Evolutionary conservation across 2,113 vertebrate genomes (phyloP).

Genomic region (Azemiops feae): DNA sequence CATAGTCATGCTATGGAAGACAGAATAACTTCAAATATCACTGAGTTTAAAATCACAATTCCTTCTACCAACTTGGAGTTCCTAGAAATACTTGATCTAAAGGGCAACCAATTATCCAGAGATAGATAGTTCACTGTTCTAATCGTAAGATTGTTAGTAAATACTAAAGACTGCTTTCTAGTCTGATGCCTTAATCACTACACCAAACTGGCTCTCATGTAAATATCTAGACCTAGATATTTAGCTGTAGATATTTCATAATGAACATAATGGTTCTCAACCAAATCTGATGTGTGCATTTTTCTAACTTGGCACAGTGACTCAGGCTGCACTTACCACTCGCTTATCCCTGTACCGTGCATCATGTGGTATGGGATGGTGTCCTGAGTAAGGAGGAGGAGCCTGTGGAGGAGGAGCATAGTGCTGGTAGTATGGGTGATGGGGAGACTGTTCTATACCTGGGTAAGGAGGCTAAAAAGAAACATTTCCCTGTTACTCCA

Average conservation of each 20-base stretch:
- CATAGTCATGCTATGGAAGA: slow-evolving; percentile 89
- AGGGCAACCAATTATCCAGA: no score
- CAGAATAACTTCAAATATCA: slow-evolving; percentile 28
- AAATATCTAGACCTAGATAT: neutral
- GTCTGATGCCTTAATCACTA: no score
- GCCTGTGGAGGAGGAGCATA: slow-evolving; percentile 89
- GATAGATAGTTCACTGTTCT: neutral
- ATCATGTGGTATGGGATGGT: slow-evolving; percentile 88
- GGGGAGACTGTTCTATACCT: slow-evolving; percentile 89
- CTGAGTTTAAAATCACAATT: neutral
- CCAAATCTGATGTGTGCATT: neutral
- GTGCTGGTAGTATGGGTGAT: slow-evolving; percentile 86
- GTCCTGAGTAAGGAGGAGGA: slow-evolving; percentile 86
- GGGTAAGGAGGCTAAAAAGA: slow-evolving; percentile 85
- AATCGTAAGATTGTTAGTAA: neutral
- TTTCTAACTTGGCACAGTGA: neutral
- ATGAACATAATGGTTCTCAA: no score
- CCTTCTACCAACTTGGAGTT: neutral
- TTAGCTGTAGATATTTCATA: no score
- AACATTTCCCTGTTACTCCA: slow-evolving; percentile 31
- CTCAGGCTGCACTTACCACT: slow-evolving; percentile 74
- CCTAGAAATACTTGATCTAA: neutral
- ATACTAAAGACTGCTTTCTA: no score
- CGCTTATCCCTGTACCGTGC: slow-evolving; percentile 87
- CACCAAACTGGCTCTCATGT: neutral